These are phyloP conservation scores for Heliconius aoede DNA, from an alignment of 2,888 invertebrate genomes.

Conservation along the genomic window DNA sequence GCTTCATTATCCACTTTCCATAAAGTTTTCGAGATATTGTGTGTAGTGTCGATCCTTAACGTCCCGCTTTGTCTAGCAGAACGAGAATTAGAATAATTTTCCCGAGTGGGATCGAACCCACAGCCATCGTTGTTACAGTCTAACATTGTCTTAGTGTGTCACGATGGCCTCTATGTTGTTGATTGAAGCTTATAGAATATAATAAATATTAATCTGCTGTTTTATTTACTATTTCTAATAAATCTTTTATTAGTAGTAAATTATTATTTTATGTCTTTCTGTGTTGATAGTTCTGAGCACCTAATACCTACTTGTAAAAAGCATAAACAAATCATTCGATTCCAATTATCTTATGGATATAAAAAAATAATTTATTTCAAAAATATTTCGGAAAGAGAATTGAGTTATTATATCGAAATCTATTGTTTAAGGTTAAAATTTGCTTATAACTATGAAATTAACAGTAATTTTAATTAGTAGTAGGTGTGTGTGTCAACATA, in stretches of 20 bases:
- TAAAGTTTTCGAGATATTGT: neutral
- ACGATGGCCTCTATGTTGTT: neutral
- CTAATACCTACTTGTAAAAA: conserved; percentile 5
- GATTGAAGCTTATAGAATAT: neutral
- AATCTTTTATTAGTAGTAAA: neutral
- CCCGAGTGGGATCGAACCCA: neutral
- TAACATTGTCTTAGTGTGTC: neutral
- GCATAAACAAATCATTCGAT: neutral
- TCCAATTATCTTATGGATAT: too few relatives aligned
- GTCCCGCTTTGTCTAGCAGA: neutral
- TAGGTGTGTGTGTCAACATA: too few relatives aligned
- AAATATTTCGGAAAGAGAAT: neutral
- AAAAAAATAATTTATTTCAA: neutral
- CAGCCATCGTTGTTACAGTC: neutral
- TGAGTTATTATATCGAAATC: too few relatives aligned
- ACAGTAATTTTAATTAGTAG: neutral
- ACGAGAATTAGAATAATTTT: too few relatives aligned
- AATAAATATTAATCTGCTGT: neutral
- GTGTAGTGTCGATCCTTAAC: neutral
- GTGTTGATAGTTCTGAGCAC: neutral
- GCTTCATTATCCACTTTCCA: neutral
- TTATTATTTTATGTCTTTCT: neutral
- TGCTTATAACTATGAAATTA: neutral
- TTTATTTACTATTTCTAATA: neutral
- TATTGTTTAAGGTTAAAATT: too few relatives aligned